Percentiles rank a stretch among this genome's conserved stretches.
Conservation (phyloP, 2,797 vertebrate species). For the Gallirallus australis region DNA sequence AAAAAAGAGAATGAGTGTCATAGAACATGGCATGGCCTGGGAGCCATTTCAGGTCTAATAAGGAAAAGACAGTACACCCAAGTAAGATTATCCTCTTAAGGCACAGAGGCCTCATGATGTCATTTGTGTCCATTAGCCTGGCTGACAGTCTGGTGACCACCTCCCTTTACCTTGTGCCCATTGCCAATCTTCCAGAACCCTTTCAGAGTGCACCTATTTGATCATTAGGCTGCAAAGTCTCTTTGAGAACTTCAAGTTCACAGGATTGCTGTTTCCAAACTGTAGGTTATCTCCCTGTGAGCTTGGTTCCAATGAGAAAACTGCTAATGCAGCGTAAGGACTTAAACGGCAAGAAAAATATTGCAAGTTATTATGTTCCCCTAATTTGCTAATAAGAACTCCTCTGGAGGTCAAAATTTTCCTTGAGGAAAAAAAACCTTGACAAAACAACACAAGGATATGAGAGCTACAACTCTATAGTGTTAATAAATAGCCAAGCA, state of each 20-base stretch:
- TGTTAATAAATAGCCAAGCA: constrained; percentile 26
- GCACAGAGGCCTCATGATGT: not conserved
- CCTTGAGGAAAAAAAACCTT: not conserved
- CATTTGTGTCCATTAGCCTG: not conserved
- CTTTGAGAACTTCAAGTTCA: not conserved
- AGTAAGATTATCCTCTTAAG: not conserved
- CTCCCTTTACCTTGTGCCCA: not conserved
- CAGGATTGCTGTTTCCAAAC: not conserved
- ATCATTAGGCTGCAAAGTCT: not conserved
- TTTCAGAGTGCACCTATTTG: not conserved
- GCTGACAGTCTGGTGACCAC: not conserved
- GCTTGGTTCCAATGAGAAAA: not conserved
- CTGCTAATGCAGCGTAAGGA: not conserved
- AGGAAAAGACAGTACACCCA: not conserved
- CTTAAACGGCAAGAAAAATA: not conserved
- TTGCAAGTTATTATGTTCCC: not conserved
- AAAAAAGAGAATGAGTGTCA: not conserved
- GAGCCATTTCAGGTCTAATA: not conserved
- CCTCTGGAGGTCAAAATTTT: not conserved
- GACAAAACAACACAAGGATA: not conserved
- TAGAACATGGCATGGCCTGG: not conserved
- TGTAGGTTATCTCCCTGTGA: not conserved
- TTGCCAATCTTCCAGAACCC: not conserved
- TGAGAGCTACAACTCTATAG: not conserved
- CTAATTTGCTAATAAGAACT: not conserved